A percentile compares a stretch with the other conserved stretches of the same genome.
These are phyloP conservation scores for Xylota sylvarum DNA, from an alignment of 2,888 invertebrate genomes.

Conservation along the genomic window DNA sequence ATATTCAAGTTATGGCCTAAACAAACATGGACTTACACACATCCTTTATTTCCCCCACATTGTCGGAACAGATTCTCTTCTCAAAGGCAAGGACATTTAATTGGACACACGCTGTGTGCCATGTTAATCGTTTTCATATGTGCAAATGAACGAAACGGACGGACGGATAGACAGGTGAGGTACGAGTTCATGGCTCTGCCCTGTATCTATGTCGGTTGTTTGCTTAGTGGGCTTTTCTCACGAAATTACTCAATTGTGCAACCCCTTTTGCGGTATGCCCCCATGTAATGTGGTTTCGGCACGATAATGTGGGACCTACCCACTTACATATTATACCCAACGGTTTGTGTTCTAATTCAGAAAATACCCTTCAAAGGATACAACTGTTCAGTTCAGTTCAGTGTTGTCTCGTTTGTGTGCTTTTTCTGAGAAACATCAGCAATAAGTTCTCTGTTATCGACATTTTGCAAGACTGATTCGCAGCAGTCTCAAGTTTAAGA, in stretches of 20 bases:
- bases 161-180: constrained; percentile 32
- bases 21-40: constrained; percentile 39
- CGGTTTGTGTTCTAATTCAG: constrained; percentile 2
- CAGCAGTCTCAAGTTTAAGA: constrained; percentile 18
- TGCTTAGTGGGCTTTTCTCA: constrained; percentile 40
- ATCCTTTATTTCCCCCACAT: constrained; percentile 8
- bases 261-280: constrained; percentile 36
- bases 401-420: background rate
- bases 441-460: constrained; percentile 50
- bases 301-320: background rate
- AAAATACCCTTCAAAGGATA: constrained; percentile 4
- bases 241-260: constrained; percentile 49
- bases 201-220: constrained; percentile 10
- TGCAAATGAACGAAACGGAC: constrained; percentile 13
- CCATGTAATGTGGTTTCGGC: constrained; percentile 7
- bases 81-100: constrained; percentile 53
- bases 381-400: too few species aligned
- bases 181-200: background rate
- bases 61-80: constrained; percentile 6
- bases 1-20: constrained; percentile 36
- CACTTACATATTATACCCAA: constrained; percentile 10
- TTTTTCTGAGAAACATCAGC: background rate
- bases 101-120: constrained; percentile 62
- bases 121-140: constrained; percentile 47
- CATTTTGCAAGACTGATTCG: constrained; percentile 64